Evolutionary conservation across 2,888 invertebrate species (phyloP), one percentile per base, ranked within the genome.

Genomic region (Acanthosoma haemorrhoidale): DNA sequence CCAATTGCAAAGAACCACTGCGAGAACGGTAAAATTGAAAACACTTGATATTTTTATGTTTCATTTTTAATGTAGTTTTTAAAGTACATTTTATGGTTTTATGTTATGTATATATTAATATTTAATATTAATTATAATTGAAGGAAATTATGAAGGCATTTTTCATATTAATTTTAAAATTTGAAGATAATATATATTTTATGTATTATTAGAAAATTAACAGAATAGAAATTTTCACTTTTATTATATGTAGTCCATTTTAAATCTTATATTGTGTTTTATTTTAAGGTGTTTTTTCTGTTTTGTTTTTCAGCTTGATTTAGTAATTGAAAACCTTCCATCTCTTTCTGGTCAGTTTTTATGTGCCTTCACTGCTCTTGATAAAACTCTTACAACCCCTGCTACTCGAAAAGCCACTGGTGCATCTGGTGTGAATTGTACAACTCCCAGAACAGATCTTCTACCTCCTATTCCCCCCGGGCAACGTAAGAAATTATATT

Each of bases 251-350:
- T n/a, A n/a, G n/a, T n/a, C n/a, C n/a, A 25, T 69, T 25, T 15
- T 13, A 32, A 38, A 4, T 16, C 16, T 15, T 29, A 3, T 34
- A n/a, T 11, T 38, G 13, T 3, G 13, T 69, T 31, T 57, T 51
- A 16, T 21, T n/a, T n/a, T 36, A 36, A 36, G 13, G 8, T 36
- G 8, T 57, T 57, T 31, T 13, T 58, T 29, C 29, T 11, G 25
- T 71, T 74, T 69, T 69, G 70, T 73, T 75, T 81, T 82, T 66
- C 81, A 88, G 87, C 83, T 97, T 81, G 92, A 93, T 81, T 85
- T 98, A 78, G 89, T 91, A 74, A 95, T 98, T 77, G 96, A 97
- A 82, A 96, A 98, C 82, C 86, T 98, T 78, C 97, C 97, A 70
- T 91, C 91, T 71, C 84, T 95, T 68, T 88, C 89, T 75, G 95